Conservation (phyloP, 1,140 invertebrate genomes). For the Achatina immaculata region DNA sequence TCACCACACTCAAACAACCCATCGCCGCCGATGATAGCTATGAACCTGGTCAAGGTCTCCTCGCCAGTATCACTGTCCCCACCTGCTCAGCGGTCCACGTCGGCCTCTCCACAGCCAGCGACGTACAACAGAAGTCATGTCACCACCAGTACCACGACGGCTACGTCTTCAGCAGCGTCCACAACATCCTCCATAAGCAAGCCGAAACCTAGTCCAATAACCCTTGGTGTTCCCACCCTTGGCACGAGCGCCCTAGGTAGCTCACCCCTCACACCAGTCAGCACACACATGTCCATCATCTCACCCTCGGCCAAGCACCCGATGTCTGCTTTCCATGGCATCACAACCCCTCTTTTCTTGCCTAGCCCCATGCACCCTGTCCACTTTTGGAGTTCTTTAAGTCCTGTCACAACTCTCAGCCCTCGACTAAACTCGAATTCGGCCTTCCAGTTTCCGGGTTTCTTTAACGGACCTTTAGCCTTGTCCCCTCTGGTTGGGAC, state of each 20-base stretch:
- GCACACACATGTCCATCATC: constrained; percentile 39
- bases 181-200: constrained; percentile 37
- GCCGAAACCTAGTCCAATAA: constrained; percentile 55
- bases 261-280: constrained; percentile 34
- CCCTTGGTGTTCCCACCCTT: constrained; percentile 38
- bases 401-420: constrained; percentile 61
- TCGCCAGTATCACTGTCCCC: neutral
- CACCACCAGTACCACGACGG: neutral
- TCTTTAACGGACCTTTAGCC: constrained; percentile 50
- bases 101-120: constrained; percentile 3
- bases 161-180: constrained; percentile 21
- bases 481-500: constrained; percentile 51
- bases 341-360: constrained; percentile 56
- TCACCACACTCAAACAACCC: constrained; percentile 27
- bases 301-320: constrained; percentile 48
- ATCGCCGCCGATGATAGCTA: constrained; percentile 17
- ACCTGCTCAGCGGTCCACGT: neutral
- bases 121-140: constrained; percentile 1
- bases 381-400: constrained; percentile 66
- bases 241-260: constrained; percentile 22
- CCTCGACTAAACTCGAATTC: constrained; percentile 50
- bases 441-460: constrained; percentile 64
- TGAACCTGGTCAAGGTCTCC: constrained; percentile 25
- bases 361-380: constrained; percentile 60
- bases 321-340: constrained; percentile 33